These are phyloP conservation scores for Entelurus aequoreus DNA, from an alignment of 2,113 vertebrate species.

Conservation along the genomic window DNA sequence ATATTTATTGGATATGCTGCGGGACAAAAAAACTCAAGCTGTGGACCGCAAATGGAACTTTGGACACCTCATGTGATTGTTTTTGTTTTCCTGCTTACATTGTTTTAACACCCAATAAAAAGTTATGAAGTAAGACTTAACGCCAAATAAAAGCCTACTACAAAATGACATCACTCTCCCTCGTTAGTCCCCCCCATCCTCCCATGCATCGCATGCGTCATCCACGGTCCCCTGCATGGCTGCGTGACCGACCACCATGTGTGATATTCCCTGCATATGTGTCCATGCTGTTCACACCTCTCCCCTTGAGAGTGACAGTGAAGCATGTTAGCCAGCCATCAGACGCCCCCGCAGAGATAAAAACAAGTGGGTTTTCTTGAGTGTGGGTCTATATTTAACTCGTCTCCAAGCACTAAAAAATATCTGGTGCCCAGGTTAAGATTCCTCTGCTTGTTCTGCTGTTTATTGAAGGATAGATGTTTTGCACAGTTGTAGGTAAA, in stretches of 20 bases:
- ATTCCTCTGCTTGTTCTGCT: no score
- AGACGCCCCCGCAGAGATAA: neutral
- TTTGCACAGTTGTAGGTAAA: no score
- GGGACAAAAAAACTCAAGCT: no score
- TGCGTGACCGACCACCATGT: neutral
- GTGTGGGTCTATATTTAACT: neutral
- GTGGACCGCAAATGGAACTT: no score
- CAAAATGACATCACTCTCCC: no score
- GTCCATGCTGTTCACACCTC: conserved; percentile 8
- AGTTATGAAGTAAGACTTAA: no score
- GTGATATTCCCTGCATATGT: conserved; percentile 14
- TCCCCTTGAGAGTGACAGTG: conserved; percentile 17
- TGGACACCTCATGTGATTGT: no score
- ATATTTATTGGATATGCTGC: no score
- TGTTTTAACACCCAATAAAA: no score
- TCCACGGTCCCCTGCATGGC: conserved; percentile 19
- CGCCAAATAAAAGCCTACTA: neutral
- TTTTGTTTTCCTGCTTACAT: no score
- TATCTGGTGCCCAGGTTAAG: neutral
- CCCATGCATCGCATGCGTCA: conserved; percentile 15
- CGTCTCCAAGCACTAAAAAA: neutral
- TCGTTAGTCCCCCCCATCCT: neutral
- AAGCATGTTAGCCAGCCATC: conserved; percentile 16
- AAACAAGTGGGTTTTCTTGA: neutral
- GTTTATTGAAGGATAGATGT: no score